Evolutionary conservation across 2,113 vertebrate species (phyloP), one percentile per base, ranked within the genome.

Genomic region (Rhynchomys soricoides): DNA sequence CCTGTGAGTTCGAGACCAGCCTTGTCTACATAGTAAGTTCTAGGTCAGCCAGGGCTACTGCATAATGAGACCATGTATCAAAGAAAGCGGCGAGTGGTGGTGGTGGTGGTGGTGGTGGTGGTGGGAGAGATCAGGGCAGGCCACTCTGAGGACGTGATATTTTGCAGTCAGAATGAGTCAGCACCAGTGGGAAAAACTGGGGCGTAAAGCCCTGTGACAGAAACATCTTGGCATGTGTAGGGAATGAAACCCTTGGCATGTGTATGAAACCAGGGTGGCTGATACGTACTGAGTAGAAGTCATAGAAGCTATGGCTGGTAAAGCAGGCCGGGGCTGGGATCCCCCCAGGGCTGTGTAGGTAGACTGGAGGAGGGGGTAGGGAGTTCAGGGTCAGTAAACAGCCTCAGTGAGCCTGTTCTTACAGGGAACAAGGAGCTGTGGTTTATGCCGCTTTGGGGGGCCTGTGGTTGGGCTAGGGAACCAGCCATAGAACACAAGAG

Each of bases 201-300:
- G 8, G 24, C 59, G 57, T 81, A 50, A 82, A 62, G 55, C 45
- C 70, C 16, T 68, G 79, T 55, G 86, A 43, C 64, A 0, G 37
- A 9, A 62, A 48, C 31, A 52, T 55, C 15, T n/a, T 45, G 43
- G 73, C 1, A 0, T 7, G 43, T 74, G 7, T 16, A 22, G 40
- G 64, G 45, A 75, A 21, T 11, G n/a, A 15, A 52, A 43, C 59
- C 59, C 15, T 37, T 50, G 55, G 43, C 0, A 0, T 8, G 40
- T 73, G 7, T 19, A 29, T 43, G 78, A 48, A 81, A 68, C 16
- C 43, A 26, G 24, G 2, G n/a, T 62, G 78, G 24, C 48, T 29
- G 37, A 57, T 50, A 11, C 2, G 17, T 21, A 0, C 16, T 1
- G 1, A n/a, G 34, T 0, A 77, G 24, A 26, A 29, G 52, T 1